A percentile compares a stretch with the other conserved stretches of the same genome.
Conservation (phyloP, 2,888 invertebrate species). For the Metopia argyrocephala region DNA sequence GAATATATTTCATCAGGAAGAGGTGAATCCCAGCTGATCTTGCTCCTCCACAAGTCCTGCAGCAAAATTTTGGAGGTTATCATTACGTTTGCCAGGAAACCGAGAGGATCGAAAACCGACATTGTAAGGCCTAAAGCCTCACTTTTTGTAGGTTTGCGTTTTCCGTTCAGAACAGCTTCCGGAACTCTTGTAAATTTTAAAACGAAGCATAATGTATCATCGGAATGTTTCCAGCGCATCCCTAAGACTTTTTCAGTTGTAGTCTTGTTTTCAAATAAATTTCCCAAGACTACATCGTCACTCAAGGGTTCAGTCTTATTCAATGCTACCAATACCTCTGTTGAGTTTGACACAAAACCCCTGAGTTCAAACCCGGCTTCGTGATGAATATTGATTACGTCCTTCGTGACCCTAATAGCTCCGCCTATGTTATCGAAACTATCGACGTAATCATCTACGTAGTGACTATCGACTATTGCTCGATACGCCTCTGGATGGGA, state of each 20-base stretch:
- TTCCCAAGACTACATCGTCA: slow-evolving; percentile 8
- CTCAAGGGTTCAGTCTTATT: not conserved
- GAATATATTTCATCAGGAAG: slow-evolving; percentile 47
- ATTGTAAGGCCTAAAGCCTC: slow-evolving; percentile 21
- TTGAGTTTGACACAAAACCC: slow-evolving; percentile 55
- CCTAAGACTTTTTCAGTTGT: slow-evolving; percentile 24
- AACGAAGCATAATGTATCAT: slow-evolving; percentile 24
- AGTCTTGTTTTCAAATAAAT: slow-evolving; percentile 12
- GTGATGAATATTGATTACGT: slow-evolving; percentile 50
- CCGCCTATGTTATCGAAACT: slow-evolving; percentile 48
- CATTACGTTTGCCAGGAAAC: slow-evolving; percentile 35
- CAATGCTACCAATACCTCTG: slow-evolving; percentile 20
- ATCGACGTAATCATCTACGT: slow-evolving; percentile 52
- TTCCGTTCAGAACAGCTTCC: slow-evolving; percentile 7
- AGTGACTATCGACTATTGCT: slow-evolving; percentile 57
- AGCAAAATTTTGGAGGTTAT: slow-evolving; percentile 53
- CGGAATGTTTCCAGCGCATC: slow-evolving; percentile 36
- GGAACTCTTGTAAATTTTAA: slow-evolving; percentile 30
- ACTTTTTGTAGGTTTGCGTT: slow-evolving; percentile 31
- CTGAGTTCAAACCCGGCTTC: slow-evolving; percentile 54
- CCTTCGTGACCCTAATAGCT: slow-evolving; percentile 44
- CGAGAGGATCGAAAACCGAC: slow-evolving; percentile 34
- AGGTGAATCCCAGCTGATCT: slow-evolving; percentile 39
- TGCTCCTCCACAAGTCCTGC: slow-evolving; percentile 48
- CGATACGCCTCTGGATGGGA: slow-evolving; percentile 25